Evolutionary conservation across 2,113 vertebrate species (phyloP), one percentile per base, ranked within the genome.

Genomic region (Felis chaus): DNA sequence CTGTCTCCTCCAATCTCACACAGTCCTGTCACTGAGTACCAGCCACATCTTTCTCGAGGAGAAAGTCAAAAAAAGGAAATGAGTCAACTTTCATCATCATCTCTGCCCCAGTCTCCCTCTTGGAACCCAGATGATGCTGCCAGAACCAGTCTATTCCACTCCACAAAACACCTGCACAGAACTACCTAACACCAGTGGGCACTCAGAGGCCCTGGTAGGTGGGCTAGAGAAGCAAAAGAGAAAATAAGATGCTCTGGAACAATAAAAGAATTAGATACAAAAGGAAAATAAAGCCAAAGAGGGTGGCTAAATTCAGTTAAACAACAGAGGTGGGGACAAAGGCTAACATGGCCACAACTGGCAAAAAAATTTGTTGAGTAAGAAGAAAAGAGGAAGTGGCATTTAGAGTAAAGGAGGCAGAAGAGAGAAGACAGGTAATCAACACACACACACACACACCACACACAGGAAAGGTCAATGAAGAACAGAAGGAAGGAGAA

Each of bases 21-120:
- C 48, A 11, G 31, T 1, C 0, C 50, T 7, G 36, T 78, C 85
- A 31, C 0, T 0, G 1, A 27, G 36, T 18, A 18, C 10, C 0
- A 21, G 41, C 19, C 48, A 18, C 29, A 2, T 25, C 88, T 57
- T 90, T 71, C 89, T 41, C 4, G 27, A 12, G 12, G 41, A 74
- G 63, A 82, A 19, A 23, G 39, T 53, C 84, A 31, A 19, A 73
- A 39, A 25, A 53, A 2, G 18, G 31, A 15, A 55, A 81, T 3
- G 27, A 66, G 92, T 55, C 76, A 76, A 27, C 29, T 8, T 45
- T 13, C 41, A 65, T 68, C 90, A 86, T 23, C 45, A 19, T 48
- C 63, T 81, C 90, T 39, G 82, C 4, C 71, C 50, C 36, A 21
- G 15, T 39, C 50, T 94, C n/a, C 69, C 31, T 87, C 48, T 45